Base-by-base conservation (phyloP, 2,113 vertebrate genomes). In the Lynx canadensis region DNA sequence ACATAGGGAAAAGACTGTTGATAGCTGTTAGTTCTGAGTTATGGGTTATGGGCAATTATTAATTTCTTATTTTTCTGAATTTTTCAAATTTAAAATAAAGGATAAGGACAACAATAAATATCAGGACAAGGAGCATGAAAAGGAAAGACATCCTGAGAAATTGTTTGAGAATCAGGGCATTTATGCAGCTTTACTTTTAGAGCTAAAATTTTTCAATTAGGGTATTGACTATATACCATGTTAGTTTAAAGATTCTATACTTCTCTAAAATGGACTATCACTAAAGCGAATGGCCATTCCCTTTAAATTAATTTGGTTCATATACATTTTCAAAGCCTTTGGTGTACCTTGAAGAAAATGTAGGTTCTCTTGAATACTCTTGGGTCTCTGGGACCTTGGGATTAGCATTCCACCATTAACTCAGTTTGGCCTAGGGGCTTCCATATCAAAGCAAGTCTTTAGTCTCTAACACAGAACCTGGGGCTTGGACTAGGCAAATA, bases 1-100 rank as follows among this genome's bases (percentile, higher is more conserved):
- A 63, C 4, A 65, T 11, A 94, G 11, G n/a, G 50, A 83, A 91
- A 88, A 65, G 29, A 86, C 25, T 76, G 25, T 82, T 86, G 52
- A 82, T 15, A 68, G 41, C 79, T 76, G 69, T 83, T 68, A 38
- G 12, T 85, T 63, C 80, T 55, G 14, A 31, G 11, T 92, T 79
- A 85, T 83, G 33, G 38, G 11, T 84, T 88, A 16, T 68, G 36
- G 50, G 6, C 69, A 57, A 82, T 94, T 83, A 52, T 76, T 69
- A 45, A 87, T 86, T 82, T 90, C 73, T 96, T 76, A 16, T 27
- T 92, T 85, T 89, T 89, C 60, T 86, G 57, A 85, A 65, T 27
- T 65, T 91, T 96, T 82, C 3, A 63, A 93, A 63, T 80, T 65
- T 38, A 31, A 60, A 31, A 57, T 33, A 57, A 66, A 33, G 10